Conservation (phyloP, 2,797 vertebrate genomes). For the Hyperoplus lanceolatus region DNA sequence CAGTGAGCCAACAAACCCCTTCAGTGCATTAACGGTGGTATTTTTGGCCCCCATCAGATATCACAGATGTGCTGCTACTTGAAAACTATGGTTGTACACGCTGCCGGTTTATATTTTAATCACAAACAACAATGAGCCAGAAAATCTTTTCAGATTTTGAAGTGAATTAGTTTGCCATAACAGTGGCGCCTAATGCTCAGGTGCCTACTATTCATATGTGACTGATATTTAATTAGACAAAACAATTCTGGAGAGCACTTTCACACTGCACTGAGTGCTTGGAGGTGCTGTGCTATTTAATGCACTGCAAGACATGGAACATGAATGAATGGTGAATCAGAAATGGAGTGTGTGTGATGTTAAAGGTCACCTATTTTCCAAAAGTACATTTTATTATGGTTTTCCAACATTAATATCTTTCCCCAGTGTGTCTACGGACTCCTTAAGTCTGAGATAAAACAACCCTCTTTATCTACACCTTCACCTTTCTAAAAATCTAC, state of each 20-base stretch:
- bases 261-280: not conserved
- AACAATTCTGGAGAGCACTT: constrained; percentile 22
- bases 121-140: not conserved
- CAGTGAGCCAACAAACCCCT: constrained; percentile 4
- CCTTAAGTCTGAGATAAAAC: too few species aligned
- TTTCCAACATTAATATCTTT: too few species aligned
- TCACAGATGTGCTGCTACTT: not conserved
- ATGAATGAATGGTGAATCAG: not conserved
- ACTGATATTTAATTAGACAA: constrained; percentile 37
- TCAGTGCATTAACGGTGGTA: not conserved
- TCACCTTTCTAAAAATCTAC: too few species aligned
- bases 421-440: too few species aligned
- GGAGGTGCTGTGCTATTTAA: not conserved
- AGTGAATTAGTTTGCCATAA: not conserved
- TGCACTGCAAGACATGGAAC: constrained; percentile 4
- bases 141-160: constrained; percentile 9
- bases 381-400: too few species aligned
- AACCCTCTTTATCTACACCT: too few species aligned
- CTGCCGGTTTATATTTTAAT: constrained; percentile 19
- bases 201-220: constrained; percentile 25
- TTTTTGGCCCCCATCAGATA: constrained; percentile 8
- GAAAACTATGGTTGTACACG: not conserved
- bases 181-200: not conserved
- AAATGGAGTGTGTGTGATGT: constrained; percentile 15
- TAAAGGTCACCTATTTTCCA: not conserved